These are phyloP conservation scores for Solen grandis DNA, from an alignment of 1,140 invertebrate genomes.

Conservation along the genomic window DNA sequence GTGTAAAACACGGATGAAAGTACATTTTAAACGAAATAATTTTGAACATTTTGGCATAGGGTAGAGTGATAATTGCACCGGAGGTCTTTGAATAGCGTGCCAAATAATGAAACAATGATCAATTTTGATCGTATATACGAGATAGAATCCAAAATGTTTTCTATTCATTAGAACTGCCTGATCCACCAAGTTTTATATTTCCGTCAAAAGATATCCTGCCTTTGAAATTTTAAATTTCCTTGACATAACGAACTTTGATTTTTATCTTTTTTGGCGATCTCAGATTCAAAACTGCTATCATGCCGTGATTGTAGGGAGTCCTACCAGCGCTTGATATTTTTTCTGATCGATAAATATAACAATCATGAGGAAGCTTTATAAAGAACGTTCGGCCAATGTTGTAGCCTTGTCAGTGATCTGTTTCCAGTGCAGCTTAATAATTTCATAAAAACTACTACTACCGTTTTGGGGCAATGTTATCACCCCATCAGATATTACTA, in stretches of 20 bases:
- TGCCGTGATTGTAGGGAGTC: slow-evolving; percentile 4
- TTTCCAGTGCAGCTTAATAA: background rate
- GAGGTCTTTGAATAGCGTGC: slow-evolving; percentile 34
- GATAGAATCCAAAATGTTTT: slow-evolving; percentile 17
- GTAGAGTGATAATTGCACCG: slow-evolving; percentile 3
- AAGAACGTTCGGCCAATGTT: background rate
- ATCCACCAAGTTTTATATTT: background rate
- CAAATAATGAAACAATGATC: slow-evolving; percentile 14
- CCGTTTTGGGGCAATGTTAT: background rate
- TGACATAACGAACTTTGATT: slow-evolving; percentile 25
- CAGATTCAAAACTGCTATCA: background rate
- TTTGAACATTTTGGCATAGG: slow-evolving; percentile 24
- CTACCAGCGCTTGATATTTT: background rate
- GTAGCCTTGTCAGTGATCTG: background rate
- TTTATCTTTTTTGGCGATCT: slow-evolving; percentile 5
- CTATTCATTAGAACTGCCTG: slow-evolving; percentile 24
- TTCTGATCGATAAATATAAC: slow-evolving; percentile 8
- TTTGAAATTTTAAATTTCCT: slow-evolving; percentile 25
- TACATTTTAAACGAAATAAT: slow-evolving; percentile 9
- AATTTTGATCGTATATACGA: slow-evolving; percentile 4
- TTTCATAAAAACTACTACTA: background rate
- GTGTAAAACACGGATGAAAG: slow-evolving; percentile 4
- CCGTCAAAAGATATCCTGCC: slow-evolving; percentile 3
- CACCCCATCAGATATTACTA: too few species aligned
- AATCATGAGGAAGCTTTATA: slow-evolving; percentile 8